A percentile compares a stretch with the other conserved stretches of the same genome.
phyloP scores from a whole-genome alignment of 2,797 vertebrate species.

The Bucorvus abyssinicus region DNA sequence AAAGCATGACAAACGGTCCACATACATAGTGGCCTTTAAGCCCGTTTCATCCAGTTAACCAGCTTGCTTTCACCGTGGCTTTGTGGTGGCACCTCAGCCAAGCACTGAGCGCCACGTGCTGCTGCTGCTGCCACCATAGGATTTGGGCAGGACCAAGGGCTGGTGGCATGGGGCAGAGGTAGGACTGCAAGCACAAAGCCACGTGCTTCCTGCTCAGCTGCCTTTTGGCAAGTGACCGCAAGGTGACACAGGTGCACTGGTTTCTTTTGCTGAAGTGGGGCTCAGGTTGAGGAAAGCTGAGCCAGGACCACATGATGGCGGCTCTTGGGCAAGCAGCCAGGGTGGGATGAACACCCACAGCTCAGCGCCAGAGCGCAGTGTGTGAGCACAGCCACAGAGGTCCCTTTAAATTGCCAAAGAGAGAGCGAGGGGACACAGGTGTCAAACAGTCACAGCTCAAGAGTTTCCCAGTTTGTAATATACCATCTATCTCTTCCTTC shows the following conservation, averaged over 20 bases:
- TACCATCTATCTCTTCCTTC: not conserved
- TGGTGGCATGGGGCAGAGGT: not conserved
- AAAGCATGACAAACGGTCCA: not conserved
- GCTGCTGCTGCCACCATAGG: fast-evolving
- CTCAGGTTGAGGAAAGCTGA: not conserved
- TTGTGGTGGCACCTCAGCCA: not conserved
- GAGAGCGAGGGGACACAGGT: fast-evolving
- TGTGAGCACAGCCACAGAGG: fast-evolving
- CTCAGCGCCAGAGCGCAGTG: not conserved
- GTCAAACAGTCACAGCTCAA: not conserved
- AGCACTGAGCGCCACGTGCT: fast-evolving
- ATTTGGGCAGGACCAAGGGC: fast-evolving
- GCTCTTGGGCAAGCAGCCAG: not conserved
- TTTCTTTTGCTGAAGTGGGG: not conserved
- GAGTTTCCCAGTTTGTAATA: not conserved
- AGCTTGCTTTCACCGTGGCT: not conserved
- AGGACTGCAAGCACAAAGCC: not conserved
- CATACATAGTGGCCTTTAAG: not conserved
- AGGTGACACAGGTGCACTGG: not conserved
- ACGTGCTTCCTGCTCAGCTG: not conserved
- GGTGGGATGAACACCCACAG: not conserved
- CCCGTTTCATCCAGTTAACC: not conserved
- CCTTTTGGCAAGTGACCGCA: not conserved
- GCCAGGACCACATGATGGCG: fast-evolving
- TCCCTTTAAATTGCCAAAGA: not conserved